Conservation (phyloP, 1,140 invertebrate genomes). For the Linepithema humile region DNA sequence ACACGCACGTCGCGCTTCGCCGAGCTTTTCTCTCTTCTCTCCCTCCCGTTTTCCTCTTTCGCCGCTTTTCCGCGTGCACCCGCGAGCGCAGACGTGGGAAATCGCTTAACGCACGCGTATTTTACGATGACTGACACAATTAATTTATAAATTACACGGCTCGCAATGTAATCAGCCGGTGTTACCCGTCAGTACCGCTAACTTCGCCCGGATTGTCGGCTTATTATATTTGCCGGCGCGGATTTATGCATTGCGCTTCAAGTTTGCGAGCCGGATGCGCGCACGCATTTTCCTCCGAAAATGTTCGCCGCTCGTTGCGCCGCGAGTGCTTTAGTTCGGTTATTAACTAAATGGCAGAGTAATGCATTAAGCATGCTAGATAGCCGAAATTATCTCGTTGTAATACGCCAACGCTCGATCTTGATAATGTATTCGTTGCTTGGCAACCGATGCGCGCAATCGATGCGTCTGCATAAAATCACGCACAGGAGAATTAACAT, state of each 20-base stretch:
- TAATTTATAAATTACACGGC: conserved; percentile 43
- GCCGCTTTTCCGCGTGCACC: too few species aligned
- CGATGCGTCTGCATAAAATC: conserved; percentile 39
- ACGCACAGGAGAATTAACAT: conserved; percentile 34
- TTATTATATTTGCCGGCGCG: conserved; percentile 41
- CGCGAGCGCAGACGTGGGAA: not conserved
- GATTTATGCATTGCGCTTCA: conserved; percentile 37
- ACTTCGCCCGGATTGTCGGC: conserved; percentile 14
- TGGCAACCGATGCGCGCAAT: conserved; percentile 11
- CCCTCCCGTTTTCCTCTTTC: too few species aligned
- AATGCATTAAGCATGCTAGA: conserved; percentile 38
- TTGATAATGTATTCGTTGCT: conserved; percentile 44
- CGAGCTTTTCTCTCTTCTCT: too few species aligned
- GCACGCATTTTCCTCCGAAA: conserved; percentile 10
- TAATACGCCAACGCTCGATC: conserved; percentile 21
- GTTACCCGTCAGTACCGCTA: not conserved
- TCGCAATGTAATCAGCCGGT: conserved; percentile 10
- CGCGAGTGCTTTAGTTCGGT: conserved; percentile 20
- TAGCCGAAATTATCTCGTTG: conserved; percentile 32
- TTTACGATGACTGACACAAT: conserved; percentile 11
- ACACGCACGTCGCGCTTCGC: too few species aligned
- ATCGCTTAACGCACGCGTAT: conserved; percentile 14
- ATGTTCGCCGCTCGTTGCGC: not conserved
- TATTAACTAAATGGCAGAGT: conserved; percentile 52
- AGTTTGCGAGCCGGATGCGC: conserved; percentile 8